These are phyloP conservation scores for Vollenhovia emeryi DNA, from an alignment of 1,140 invertebrate genomes.

Conservation along the genomic window DNA sequence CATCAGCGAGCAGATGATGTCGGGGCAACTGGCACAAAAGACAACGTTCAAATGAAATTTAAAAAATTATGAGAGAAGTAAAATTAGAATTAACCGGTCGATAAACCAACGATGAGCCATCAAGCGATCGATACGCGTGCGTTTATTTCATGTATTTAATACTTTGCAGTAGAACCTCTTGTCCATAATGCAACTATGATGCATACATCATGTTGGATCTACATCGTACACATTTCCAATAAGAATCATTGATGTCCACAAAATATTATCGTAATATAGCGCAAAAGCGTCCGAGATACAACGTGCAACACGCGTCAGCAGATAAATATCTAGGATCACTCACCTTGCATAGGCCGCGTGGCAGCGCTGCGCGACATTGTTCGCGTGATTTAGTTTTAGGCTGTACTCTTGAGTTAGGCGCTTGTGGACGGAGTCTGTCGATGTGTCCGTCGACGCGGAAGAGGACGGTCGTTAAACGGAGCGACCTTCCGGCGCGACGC, in stretches of 20 bases:
- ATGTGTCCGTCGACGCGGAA: conserved; percentile 64
- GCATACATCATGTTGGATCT: not conserved
- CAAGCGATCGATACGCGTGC: not conserved
- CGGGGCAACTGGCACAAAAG: too few relatives aligned
- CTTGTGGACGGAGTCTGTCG: conserved; percentile 74
- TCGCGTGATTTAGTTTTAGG: conserved; percentile 56
- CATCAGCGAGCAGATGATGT: too few relatives aligned
- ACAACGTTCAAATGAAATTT: too few relatives aligned
- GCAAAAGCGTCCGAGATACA: not conserved
- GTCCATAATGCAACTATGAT: not conserved
- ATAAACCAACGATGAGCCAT: not conserved
- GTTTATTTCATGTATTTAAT: not conserved
- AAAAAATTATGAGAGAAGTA: not conserved
- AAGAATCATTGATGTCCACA: conserved; percentile 64
- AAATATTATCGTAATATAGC: not conserved
- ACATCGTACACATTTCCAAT: not conserved
- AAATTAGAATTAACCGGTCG: not conserved
- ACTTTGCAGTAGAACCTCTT: not conserved
- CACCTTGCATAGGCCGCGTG: conserved; percentile 77
- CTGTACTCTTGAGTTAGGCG: conserved; percentile 65
- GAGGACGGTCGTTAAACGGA: conserved; percentile 46
- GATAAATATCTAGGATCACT: conserved; percentile 48
- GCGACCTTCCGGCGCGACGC: conserved; percentile 32
- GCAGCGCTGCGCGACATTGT: conserved; percentile 77
- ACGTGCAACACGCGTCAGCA: not conserved